These are phyloP conservation scores for Drosophila robusta DNA, from an alignment of 2,888 invertebrate species.

Conservation along the genomic window DNA sequence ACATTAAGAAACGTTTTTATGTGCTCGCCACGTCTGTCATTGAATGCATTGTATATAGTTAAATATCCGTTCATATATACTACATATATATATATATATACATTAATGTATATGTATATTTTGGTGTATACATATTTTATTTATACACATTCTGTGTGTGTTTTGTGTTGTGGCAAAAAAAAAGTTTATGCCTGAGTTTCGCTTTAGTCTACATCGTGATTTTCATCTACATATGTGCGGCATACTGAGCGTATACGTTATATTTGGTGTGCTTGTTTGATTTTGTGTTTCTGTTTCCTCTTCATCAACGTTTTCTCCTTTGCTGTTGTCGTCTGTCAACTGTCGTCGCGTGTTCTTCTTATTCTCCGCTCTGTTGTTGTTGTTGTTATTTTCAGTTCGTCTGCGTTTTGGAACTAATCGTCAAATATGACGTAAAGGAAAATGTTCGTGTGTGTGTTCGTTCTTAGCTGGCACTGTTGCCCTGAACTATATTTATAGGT, in stretches of 20 bases:
- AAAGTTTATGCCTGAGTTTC: conserved; percentile 17
- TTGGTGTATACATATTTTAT: conserved; percentile 37
- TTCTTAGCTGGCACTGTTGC: conserved; percentile 35
- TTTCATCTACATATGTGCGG: conserved; percentile 46
- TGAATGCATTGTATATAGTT: conserved; percentile 50
- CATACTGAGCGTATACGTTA: conserved; percentile 60
- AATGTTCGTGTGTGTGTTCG: conserved; percentile 15
- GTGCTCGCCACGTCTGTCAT: conserved; percentile 43
- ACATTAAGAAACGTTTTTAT: conserved; percentile 40
- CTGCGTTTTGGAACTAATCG: conserved; percentile 57
- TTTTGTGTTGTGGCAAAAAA: conserved; percentile 38
- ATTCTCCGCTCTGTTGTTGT: conserved; percentile 20
- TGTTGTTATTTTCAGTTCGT: conserved; percentile 23
- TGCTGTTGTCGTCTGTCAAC: conserved; percentile 42
- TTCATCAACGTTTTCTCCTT: conserved; percentile 25
- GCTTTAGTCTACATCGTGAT: conserved; percentile 43
- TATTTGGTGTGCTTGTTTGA: conserved; percentile 37
- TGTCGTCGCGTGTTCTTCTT: conserved; percentile 54
- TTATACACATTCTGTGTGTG: conserved; percentile 42
- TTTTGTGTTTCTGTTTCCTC: conserved; percentile 42
- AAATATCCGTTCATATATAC: conserved; percentile 39
- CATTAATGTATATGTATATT: no score
- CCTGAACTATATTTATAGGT: conserved; percentile 76
- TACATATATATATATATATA: conserved; percentile 1
- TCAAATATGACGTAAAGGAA: conserved; percentile 66